These are phyloP conservation scores for Dryocosmus kuriphilus DNA, from an alignment of 2,888 invertebrate genomes.

Conservation along the genomic window DNA sequence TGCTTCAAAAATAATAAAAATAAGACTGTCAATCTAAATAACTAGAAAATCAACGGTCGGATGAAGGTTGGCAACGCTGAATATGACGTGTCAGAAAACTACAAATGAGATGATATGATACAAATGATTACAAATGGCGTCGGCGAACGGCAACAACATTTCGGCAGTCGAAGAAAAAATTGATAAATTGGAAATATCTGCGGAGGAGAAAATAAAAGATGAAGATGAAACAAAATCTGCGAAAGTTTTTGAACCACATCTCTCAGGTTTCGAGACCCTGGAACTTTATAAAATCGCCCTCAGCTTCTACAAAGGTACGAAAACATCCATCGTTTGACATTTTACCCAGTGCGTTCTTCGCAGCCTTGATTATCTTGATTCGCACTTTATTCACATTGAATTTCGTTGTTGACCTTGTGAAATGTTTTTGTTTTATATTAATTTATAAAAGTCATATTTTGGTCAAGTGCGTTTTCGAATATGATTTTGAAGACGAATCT, in stretches of 20 bases:
- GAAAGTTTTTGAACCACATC: slow-evolving; percentile 64
- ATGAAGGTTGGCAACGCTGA: slow-evolving; percentile 44
- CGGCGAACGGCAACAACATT: slow-evolving; percentile 63
- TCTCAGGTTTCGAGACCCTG: slow-evolving; percentile 77
- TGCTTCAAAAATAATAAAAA: neutral
- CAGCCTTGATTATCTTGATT: neutral
- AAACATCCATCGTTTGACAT: slow-evolving; percentile 24
- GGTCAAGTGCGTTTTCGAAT: neutral
- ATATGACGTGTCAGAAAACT: slow-evolving; percentile 67
- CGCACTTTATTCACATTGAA: neutral
- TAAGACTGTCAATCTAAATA: too few relatives aligned
- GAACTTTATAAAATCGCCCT: slow-evolving; percentile 94
- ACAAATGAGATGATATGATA: too few relatives aligned
- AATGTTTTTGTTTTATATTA: neutral
- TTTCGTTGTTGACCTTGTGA: neutral
- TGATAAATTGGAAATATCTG: slow-evolving; percentile 63
- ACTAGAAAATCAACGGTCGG: neutral
- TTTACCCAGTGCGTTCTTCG: slow-evolving; percentile 7
- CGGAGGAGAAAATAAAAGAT: slow-evolving; percentile 54
- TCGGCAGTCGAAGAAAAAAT: slow-evolving; percentile 64
- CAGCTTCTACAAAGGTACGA: slow-evolving; percentile 94
- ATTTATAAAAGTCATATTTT: neutral
- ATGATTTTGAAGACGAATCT: neutral
- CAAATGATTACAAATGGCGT: slow-evolving; percentile 75
- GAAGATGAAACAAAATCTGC: slow-evolving; percentile 59